Base-by-base conservation (phyloP, 1,140 invertebrate species). In the Lepidurus couesii region DNA sequence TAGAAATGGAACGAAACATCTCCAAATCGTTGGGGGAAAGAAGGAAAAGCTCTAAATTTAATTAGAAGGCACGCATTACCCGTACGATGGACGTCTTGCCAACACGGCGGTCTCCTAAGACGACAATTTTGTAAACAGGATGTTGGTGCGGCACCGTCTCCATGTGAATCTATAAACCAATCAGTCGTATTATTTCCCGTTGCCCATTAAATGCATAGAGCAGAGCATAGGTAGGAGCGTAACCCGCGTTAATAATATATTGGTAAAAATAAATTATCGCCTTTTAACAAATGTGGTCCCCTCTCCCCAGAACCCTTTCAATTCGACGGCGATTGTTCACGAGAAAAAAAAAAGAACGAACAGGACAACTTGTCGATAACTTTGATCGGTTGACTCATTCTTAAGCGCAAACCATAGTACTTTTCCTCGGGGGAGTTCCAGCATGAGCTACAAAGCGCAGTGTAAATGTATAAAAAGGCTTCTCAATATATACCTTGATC, bases 121-220 rank as follows among this genome's bases (percentile, higher is more conserved):
- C 53, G 53, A 21, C 53, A 65, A 65, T 65, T 65, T 65, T 65
- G 53, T 65, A 65, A 65, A 65, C 53, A 65, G 53, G 53, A 65
- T 65, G 53, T 65, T 65, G 53, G 21, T 65, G 16, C 53, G 53
- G 53, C 53, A 65, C 53, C 53, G 8, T 65, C 21, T 65, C 53
- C 53, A 65, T 65, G 53, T 65, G 53, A 65, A 65, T 65, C 53
- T 65, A 21, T 65, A 65, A 65, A 65, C 5, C 53, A 65, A 21
- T 65, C 21, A 65, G 53, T 21, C 13, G 13, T 65, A 21, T 65
- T 65, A 65, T 65, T 65, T 13, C 7, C 21, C 3, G 2, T 2
- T 34, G 34, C 34, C 34, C 1, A 34, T 4, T 34, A 34, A 34
- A 34, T 4, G 3, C 34, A 34, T 34, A 34, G 34, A 4, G 34